Evolutionary conservation across 1,140 invertebrate species (phyloP).

Genomic region (Halictus rubicundus): DNA sequence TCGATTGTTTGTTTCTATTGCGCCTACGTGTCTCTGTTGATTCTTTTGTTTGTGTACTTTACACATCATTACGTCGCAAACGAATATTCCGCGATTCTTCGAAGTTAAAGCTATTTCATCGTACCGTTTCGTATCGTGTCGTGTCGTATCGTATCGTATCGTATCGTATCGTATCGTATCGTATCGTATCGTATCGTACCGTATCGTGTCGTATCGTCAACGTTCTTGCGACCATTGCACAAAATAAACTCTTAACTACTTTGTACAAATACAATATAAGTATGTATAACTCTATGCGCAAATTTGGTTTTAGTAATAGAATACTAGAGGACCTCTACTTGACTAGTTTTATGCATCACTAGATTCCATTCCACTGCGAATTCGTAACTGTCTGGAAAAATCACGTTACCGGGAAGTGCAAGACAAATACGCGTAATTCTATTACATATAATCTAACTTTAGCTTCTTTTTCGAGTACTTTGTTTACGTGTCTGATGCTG

Average conservation of each 20-base stretch:
- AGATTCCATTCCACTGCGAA: slow-evolving; percentile 56
- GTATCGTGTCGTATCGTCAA: slow-evolving; percentile 27
- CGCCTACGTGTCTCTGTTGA: background rate
- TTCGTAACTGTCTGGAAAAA: slow-evolving; percentile 54
- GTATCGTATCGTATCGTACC: slow-evolving; percentile 1
- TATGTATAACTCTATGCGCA: slow-evolving; percentile 49
- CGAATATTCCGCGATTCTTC: background rate
- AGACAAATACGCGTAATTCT: slow-evolving; percentile 40
- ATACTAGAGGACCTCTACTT: slow-evolving; percentile 62
- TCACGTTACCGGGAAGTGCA: slow-evolving; percentile 49
- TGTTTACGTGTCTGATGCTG: background rate
- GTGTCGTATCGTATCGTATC: slow-evolving; percentile 22
- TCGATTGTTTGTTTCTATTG: background rate
- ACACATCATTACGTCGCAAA: slow-evolving; percentile 9
- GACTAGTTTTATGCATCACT: slow-evolving; percentile 75
- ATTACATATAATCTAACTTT: slow-evolving; percentile 14
- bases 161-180: slow-evolving; percentile 1
- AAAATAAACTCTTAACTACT: slow-evolving; percentile 57
- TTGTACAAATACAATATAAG: slow-evolving; percentile 54
- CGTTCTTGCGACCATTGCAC: slow-evolving; percentile 57
- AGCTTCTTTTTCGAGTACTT: slow-evolving; percentile 21
- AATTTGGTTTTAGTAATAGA: slow-evolving; percentile 59
- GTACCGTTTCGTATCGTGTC: too few species aligned
- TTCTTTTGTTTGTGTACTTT: background rate
- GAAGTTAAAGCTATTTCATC: slow-evolving; percentile 35